These are phyloP conservation scores for Pogonomyrmex californicus DNA, from an alignment of 1,140 invertebrate genomes.

Conservation along the genomic window DNA sequence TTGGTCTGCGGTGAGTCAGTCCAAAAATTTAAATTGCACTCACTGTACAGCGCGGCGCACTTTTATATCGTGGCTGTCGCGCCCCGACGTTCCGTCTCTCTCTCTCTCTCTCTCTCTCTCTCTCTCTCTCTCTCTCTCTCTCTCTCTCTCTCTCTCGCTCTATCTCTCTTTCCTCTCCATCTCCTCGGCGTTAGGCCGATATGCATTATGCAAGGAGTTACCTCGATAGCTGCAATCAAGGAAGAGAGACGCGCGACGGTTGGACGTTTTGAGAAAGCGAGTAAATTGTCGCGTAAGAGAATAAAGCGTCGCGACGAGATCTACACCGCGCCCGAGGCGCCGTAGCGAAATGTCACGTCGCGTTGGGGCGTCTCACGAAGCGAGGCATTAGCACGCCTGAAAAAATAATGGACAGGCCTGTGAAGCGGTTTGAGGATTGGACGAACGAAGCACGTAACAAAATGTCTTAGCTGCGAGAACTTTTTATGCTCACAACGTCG, in stretches of 20 bases:
- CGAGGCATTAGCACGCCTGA: constrained; percentile 42
- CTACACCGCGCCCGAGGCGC: not conserved
- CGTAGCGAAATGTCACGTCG: constrained; percentile 25
- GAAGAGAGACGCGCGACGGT: constrained; percentile 49
- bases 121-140: not conserved
- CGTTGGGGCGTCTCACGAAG: not conserved
- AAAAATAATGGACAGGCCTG: constrained; percentile 39
- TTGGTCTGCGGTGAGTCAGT: constrained; percentile 47
- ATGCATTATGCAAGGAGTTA: constrained; percentile 76
- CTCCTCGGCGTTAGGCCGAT: constrained; percentile 55
- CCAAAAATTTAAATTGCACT: constrained; percentile 79
- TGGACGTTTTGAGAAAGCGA: constrained; percentile 48
- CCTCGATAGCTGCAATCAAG: constrained; percentile 74
- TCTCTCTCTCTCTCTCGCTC: not conserved
- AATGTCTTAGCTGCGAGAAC: constrained; percentile 50
- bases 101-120: constrained; percentile 34
- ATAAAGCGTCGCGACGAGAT: constrained; percentile 50
- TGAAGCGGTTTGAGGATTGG: constrained; percentile 5
- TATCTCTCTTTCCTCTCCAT: constrained; percentile 25
- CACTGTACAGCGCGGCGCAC: constrained; percentile 46
- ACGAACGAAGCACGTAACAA: not conserved
- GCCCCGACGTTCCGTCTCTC: not conserved
- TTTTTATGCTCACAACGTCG: constrained; percentile 30
- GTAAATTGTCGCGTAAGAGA: constrained; percentile 43
- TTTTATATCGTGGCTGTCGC: constrained; percentile 49